Base-by-base conservation (phyloP, 2,797 vertebrate species). In the Acipenser ruthenus region DNA sequence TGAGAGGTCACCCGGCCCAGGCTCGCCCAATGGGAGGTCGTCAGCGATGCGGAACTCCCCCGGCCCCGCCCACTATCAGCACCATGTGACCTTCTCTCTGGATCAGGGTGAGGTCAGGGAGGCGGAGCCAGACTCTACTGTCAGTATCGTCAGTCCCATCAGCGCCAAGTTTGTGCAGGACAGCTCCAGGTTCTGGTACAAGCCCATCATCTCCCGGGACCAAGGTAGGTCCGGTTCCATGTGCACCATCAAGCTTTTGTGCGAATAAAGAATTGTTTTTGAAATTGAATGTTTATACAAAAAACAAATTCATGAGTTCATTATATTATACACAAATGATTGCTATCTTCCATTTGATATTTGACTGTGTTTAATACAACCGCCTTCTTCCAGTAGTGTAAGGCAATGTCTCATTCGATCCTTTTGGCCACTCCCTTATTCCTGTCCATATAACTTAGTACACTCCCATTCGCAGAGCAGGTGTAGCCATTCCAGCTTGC, bases 111-210 rank as follows among this genome's bases (percentile, higher is more conserved):
- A 93, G 67, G 82, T 85, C n/a, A 15, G 50, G 11, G 84, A 80
- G 15, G 15, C 15, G 15, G 87, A 87, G 23, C 72, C 52, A 1
- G 68, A 60, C 18, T 37, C 37, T 37, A 0, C 37, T 37, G 4
- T 37, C 37, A 37, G 37, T 37, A 4, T 37, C 37, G 37, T 37
- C 5, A 87, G 73, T 73, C 84, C 86, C 62, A 87, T 89, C 77
- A 91, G 86, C 9, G 90, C 91, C 64, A 94, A 93, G 77, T 95
- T 96, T 75, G 94, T 95, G 62, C 94, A 96, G 79, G 94, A 97
- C 75, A 95, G 92, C 48, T 96, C 94, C 1, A 91, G 89, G 77
- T 94, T 95, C 83, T 97, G 94, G 94, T 96, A 97, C 77, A 96
- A 95, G 73, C 88, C 94, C 1, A 86, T 89, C 71, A 91, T 97